Evolutionary conservation across 2,113 vertebrate species (phyloP).

Genomic region (Hassar affinis): DNA sequence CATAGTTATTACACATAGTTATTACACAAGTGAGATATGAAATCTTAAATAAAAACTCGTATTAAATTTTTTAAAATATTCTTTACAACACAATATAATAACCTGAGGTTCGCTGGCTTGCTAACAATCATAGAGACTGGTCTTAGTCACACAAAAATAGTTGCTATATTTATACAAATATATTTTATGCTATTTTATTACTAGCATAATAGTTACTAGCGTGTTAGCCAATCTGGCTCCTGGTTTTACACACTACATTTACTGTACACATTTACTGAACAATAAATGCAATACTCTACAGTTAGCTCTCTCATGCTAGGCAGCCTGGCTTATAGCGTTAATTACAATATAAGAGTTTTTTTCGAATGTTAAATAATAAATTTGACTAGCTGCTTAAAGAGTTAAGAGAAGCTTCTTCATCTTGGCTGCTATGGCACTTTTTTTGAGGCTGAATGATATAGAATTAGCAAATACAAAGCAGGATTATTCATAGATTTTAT

Average conservation of each 20-base stretch:
- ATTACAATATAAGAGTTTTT: neutral
- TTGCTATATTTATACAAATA: conserved; percentile 1
- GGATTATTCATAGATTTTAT: conserved; percentile 12
- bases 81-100: conserved; percentile 5
- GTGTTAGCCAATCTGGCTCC: neutral
- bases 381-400: neutral
- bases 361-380: too few species aligned
- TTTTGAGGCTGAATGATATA: neutral
- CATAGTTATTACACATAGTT: neutral
- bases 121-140: neutral
- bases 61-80: too few species aligned
- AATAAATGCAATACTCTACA: neutral
- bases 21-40: neutral
- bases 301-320: neutral
- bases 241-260: neutral
- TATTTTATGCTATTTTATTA: conserved; percentile 11
- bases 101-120: neutral
- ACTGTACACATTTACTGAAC: too few species aligned
- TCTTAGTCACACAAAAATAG: neutral
- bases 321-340: neutral
- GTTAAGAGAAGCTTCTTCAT: too few species aligned
- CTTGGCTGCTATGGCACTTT: neutral
- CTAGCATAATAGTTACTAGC: neutral
- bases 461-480: conserved; percentile 4
- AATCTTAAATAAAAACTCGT: too few species aligned